Base-by-base conservation (phyloP, 2,888 invertebrate genomes). In the Tenthredo notha region DNA sequence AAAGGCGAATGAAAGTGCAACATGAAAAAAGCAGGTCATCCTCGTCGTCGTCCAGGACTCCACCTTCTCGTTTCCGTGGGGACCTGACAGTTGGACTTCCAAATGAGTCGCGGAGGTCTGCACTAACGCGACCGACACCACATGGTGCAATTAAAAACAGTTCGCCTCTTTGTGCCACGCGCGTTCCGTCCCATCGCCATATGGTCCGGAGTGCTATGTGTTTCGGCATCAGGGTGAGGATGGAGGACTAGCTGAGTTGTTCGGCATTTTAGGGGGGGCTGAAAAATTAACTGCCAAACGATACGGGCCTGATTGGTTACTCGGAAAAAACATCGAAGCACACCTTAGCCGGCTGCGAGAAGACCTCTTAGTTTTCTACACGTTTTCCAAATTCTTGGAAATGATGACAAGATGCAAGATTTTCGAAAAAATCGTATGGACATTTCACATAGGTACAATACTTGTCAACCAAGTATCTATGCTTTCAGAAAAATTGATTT, bases 61-160 rank as follows among this genome's bases (percentile, higher is more conserved):
- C 33, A 50, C 33, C 50, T 77, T 77, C 50, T 7, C 33, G 29
- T 77, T 33, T 84, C 80, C 82, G 80, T 84, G 84, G 86, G 86
- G 87, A 86, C 87, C 87, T 89, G 90, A 90, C 91, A 92, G 92
- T 92, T 92, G 91, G 85, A 87, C 87, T 88, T 87, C 89, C 86
- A 90, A 92, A 92, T 89, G 88, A 90, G 88, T 85, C 86, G n/a
- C 84, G 84, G 85, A 84, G 33, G 61, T 0, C 67, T 33, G 29
- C 37, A 84, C 67, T 37, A 75, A 84, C 85, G 88, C 87, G 82
- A 78, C 77, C 77, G 80, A 80, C 87, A 88, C 92, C 92, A 92
- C 92, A 92, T 92, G 92, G 92, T 90, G 90, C 90, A 92, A 92
- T 92, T 92, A 91, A 92, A 92, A 91, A 89, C 61, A 84, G 87